phyloP scores from a whole-genome alignment of 2,888 invertebrate species.

The Lasius fuliginosus region DNA sequence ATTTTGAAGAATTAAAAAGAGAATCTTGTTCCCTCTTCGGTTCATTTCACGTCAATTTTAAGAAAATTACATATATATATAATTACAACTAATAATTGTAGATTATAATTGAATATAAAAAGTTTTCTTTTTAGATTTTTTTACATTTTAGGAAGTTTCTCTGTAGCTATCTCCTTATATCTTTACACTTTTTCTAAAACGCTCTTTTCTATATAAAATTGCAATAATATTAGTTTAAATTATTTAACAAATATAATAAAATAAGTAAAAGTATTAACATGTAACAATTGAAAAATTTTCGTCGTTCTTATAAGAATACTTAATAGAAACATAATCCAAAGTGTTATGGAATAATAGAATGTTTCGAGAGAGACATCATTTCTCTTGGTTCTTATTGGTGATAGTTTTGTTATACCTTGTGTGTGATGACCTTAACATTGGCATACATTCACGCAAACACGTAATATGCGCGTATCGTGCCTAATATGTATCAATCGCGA shows the following conservation, averaged over 20 bases:
- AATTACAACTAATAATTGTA: too few species aligned
- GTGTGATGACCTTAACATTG: constrained; percentile 81
- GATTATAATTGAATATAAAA: too few species aligned
- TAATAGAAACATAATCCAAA: not conserved
- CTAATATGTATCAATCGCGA: constrained; percentile 38
- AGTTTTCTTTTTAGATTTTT: too few species aligned
- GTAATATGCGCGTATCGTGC: not conserved
- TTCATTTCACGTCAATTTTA: not conserved
- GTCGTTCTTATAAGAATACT: not conserved
- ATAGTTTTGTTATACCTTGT: constrained; percentile 43
- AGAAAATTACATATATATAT: too few species aligned
- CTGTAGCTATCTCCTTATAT: too few species aligned
- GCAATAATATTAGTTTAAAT: not conserved
- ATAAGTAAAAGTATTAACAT: not conserved
- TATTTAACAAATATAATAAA: not conserved
- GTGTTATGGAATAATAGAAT: not conserved
- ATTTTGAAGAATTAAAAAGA: not conserved
- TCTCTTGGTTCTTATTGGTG: not conserved
- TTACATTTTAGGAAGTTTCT: too few species aligned
- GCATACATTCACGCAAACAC: not conserved
- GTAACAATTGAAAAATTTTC: not conserved
- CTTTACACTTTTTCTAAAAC: too few species aligned
- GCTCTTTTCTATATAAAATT: not conserved
- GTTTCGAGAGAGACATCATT: not conserved
- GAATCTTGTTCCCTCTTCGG: not conserved